Conservation (phyloP, 2,888 invertebrate genomes). For the Nymphalis polychloros region DNA sequence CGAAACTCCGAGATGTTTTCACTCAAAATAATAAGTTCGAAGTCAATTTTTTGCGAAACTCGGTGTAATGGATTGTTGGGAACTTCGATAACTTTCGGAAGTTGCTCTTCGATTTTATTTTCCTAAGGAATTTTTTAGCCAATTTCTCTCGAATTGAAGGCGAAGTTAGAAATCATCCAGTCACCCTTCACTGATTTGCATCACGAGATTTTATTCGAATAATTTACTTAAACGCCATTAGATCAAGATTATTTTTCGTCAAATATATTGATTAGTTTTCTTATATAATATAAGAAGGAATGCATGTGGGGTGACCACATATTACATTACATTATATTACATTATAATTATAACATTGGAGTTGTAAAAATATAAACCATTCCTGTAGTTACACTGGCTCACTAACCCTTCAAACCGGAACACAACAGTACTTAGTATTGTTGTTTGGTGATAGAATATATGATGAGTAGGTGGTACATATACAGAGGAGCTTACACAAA, state of each 20-base stretch:
- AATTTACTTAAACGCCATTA: constrained; percentile 30
- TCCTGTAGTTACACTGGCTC: no score
- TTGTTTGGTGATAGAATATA: no score
- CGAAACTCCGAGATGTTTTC: constrained; percentile 75
- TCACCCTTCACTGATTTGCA: constrained; percentile 63
- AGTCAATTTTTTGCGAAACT: constrained; percentile 78
- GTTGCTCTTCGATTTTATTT: constrained; percentile 79
- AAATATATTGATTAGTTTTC: not conserved
- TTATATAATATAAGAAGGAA: no score
- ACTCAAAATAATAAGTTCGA: constrained; percentile 80
- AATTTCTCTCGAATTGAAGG: constrained; percentile 66
- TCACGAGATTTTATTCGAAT: constrained; percentile 36
- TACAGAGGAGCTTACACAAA: no score
- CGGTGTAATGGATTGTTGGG: constrained; percentile 80
- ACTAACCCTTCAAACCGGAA: no score
- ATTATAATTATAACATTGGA: no score
- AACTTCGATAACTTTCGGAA: constrained; percentile 81
- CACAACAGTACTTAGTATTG: no score
- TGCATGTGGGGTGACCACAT: no score
- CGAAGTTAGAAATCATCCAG: constrained; percentile 74
- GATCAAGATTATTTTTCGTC: constrained; percentile 5
- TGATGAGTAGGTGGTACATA: no score
- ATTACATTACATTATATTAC: no score
- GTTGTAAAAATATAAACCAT: no score
- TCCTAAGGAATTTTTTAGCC: constrained; percentile 78